These are phyloP conservation scores for Melanophora roralis DNA, from an alignment of 2,888 invertebrate species.

Conservation along the genomic window DNA sequence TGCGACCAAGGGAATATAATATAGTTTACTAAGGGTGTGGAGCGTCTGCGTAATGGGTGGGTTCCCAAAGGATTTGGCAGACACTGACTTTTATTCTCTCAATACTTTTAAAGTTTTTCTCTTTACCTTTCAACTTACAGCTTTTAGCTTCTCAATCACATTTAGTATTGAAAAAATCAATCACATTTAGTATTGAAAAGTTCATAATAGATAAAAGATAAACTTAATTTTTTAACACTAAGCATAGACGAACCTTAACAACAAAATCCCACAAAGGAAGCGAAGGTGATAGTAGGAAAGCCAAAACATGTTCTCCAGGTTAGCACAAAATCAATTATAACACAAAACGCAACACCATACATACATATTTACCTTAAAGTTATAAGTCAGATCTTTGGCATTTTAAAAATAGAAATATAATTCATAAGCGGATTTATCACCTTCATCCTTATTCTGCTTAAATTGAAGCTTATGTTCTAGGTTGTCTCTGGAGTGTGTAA, in stretches of 20 bases:
- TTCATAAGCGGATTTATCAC: slow-evolving; percentile 59
- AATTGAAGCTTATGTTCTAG: slow-evolving; percentile 56
- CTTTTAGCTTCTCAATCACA: no score
- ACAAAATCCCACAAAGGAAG: background rate
- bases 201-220: slow-evolving; percentile 48
- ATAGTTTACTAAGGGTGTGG: no score
- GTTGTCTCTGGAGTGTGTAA: slow-evolving; percentile 58
- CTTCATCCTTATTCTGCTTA: slow-evolving; percentile 51
- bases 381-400: slow-evolving; percentile 33
- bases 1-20: no score
- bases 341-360: background rate
- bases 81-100: no score
- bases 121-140: no score
- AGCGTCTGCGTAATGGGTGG: no score
- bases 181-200: slow-evolving; percentile 46
- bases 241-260: background rate
- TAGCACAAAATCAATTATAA: background rate
- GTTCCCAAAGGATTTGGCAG: no score
- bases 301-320: background rate
- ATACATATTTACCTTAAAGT: slow-evolving; percentile 18
- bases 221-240: slow-evolving; percentile 9
- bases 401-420: slow-evolving; percentile 46
- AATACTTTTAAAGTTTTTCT: no score
- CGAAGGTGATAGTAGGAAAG: background rate
- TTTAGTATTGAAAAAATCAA: slow-evolving; percentile 37